Evolutionary conservation across 1,140 invertebrate species (phyloP).

Genomic region (Papilio polyxenes): DNA sequence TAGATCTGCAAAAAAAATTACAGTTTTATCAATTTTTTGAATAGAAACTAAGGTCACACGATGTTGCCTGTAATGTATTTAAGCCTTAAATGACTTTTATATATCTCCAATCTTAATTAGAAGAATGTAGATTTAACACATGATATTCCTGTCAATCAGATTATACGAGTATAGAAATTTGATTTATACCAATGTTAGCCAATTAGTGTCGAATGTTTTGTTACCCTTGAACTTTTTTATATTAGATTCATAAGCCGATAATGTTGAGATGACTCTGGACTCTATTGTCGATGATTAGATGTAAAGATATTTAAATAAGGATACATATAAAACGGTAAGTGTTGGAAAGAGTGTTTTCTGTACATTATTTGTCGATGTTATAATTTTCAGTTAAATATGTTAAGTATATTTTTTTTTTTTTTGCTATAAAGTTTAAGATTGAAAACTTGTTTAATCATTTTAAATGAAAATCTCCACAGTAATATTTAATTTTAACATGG

Average conservation of each 20-base stretch:
- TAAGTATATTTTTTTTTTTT: no score
- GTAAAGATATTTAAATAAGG: slow-evolving; percentile 17
- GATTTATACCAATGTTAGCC: slow-evolving; percentile 21
- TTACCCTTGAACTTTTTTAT: slow-evolving; percentile 23
- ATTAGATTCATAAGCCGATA: not conserved
- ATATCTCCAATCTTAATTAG: slow-evolving; percentile 23
- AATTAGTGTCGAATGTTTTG: slow-evolving; percentile 21
- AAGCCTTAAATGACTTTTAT: not conserved
- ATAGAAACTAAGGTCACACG: no score
- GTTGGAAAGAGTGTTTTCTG: not conserved
- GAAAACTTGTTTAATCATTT: not conserved
- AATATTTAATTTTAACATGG: no score
- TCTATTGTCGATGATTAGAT: slow-evolving; percentile 23
- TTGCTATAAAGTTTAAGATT: not conserved
- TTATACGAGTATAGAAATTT: not conserved
- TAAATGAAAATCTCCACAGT: no score
- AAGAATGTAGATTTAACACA: slow-evolving; percentile 5
- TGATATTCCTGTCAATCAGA: slow-evolving; percentile 22
- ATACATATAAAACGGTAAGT: not conserved
- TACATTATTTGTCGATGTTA: not conserved
- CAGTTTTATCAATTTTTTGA: no score
- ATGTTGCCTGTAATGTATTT: not conserved
- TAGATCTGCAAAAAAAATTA: no score
- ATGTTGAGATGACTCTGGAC: not conserved
- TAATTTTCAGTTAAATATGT: not conserved